Evolutionary conservation across 2,797 vertebrate species (phyloP), one percentile per base, ranked within the genome.

Genomic region (Anguilla anguilla): DNA sequence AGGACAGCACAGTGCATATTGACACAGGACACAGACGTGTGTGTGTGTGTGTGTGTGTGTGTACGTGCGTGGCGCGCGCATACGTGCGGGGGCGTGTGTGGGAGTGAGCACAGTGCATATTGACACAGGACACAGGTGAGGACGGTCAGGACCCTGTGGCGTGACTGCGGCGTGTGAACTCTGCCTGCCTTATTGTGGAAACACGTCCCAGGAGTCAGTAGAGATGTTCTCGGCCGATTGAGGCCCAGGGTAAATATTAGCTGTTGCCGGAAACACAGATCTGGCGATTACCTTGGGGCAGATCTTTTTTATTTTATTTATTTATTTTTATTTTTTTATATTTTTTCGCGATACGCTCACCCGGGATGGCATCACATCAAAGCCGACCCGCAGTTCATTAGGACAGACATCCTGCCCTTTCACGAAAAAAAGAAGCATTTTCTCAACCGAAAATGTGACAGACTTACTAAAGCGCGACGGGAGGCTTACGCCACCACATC

Each of bases 111-210:
- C 35, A 64, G 82, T 61, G 67, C 7, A 31, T 95, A 94, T 94
- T 95, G 94, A 95, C 93, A 95, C 55, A 93, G 90, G 91, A 95
- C 93, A 95, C 93, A 94, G 61, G 22, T 89, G 92, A 91, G 90
- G 91, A 92, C 86, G 92, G 86, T 90, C 88, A 91, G 86, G 88
- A 95, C 93, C 94, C 90, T 43, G 25, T 89, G 89, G 91, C 87
- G 89, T 95, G 94, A 94, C 92, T 91, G 77, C 87, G 90, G 92
- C 94, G 91, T 93, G 92, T 94, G 92, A 94, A 93, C 88, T 82
- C 90, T 28, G 89, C 90, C 90, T 67, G 64, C 86, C 89, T 87
- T 97, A 94, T 97, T 96, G 93, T 96, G 94, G 89, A 95, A 97
- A 97, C 96, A 96, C 84, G 49, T 46, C 84, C 72, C n/a, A 87